phyloP scores from a whole-genome alignment of 2,888 invertebrate species.

The Spilarctia lutea region DNA sequence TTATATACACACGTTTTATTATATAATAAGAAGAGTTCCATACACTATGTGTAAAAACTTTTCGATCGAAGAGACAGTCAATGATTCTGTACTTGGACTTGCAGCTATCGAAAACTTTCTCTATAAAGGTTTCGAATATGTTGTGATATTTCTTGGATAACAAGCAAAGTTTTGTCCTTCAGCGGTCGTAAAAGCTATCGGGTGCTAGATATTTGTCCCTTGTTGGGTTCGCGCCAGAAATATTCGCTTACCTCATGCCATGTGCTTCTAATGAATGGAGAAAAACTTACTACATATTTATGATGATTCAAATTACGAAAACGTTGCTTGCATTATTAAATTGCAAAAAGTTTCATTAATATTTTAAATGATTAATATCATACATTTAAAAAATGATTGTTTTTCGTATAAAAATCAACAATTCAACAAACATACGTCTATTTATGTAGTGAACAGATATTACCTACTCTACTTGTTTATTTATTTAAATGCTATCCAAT shows the following conservation, averaged over 20 bases:
- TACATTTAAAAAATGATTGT: too few relatives aligned
- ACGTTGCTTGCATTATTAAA: conserved; percentile 34
- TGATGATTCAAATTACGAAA: conserved; percentile 42
- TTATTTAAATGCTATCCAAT: neutral
- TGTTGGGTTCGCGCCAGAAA: conserved; percentile 61
- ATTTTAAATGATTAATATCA: too few relatives aligned
- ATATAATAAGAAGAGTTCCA: conserved; percentile 41
- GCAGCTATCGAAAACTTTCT: conserved; percentile 73
- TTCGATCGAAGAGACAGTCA: conserved; percentile 47
- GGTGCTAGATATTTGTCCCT: conserved; percentile 58
- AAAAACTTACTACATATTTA: conserved; percentile 43
- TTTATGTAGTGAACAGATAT: neutral
- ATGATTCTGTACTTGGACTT: conserved; percentile 55
- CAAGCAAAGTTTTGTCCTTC: conserved; percentile 79
- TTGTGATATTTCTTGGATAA: conserved; percentile 82
- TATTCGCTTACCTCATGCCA: conserved; percentile 40
- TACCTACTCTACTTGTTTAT: neutral
- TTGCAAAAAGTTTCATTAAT: neutral
- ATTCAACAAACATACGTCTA: neutral
- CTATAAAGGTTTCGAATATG: conserved; percentile 76
- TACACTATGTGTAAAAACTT: conserved; percentile 35
- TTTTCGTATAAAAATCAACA: neutral
- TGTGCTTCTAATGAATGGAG: conserved; percentile 47
- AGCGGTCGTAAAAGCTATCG: conserved; percentile 61
- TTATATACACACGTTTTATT: conserved; percentile 23